Conservation (phyloP, 2,113 vertebrate species). For the Actenoides hombroni region DNA sequence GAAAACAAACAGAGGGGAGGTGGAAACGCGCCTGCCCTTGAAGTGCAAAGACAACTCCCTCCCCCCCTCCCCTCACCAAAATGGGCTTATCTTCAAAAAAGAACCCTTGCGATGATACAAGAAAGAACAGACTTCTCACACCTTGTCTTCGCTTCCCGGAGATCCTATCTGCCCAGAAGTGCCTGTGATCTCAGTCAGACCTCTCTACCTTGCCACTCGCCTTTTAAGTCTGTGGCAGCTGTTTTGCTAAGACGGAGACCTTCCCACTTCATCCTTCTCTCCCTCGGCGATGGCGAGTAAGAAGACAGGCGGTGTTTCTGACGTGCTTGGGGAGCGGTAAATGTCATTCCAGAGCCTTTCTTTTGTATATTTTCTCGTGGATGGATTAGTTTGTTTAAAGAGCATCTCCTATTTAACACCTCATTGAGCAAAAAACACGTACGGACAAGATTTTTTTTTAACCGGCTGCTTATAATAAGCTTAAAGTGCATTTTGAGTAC, state of each 20-base stretch:
- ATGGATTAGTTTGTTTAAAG: constrained; percentile 50
- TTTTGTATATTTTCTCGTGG: constrained; percentile 37
- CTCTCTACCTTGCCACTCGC: constrained; percentile 49
- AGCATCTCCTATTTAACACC: constrained; percentile 51
- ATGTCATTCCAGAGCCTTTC: constrained; percentile 2
- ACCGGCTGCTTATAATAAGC: background rate
- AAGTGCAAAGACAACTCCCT: constrained; percentile 41
- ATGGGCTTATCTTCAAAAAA: constrained; percentile 67
- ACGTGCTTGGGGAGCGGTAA: background rate
- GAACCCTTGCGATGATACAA: constrained; percentile 46
- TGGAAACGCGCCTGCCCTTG: constrained; percentile 37
- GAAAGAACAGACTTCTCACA: constrained; percentile 67
- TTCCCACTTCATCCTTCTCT: constrained; percentile 50
- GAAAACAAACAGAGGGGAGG: constrained; percentile 64
- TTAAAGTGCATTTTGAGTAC: background rate
- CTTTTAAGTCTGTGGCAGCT: constrained; percentile 65
- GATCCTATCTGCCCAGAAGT: constrained; percentile 65
- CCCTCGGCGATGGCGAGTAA: background rate
- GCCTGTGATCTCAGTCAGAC: constrained; percentile 65
- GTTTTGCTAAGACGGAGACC: constrained; percentile 30
- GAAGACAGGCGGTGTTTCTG: background rate
- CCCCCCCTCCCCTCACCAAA: background rate
- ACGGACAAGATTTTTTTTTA: background rate
- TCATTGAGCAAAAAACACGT: constrained; percentile 23
- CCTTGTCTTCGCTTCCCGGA: constrained; percentile 65